phyloP scores from a whole-genome alignment of 2,113 vertebrate genomes.

The Leucopsar rothschildi region DNA sequence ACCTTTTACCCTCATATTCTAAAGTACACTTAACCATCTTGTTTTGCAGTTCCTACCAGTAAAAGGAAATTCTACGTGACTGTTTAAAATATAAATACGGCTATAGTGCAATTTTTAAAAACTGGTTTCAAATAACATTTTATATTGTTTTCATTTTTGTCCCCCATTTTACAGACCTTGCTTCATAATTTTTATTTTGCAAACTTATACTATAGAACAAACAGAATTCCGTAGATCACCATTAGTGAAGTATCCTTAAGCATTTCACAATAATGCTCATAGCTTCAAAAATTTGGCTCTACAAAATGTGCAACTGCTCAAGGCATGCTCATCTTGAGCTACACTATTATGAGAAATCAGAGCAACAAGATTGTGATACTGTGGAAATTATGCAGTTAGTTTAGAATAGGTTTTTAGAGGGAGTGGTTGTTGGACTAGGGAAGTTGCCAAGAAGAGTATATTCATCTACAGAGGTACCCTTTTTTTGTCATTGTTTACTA shows the following conservation, averaged over 20 bases:
- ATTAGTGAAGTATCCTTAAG: background rate
- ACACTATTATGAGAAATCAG: background rate
- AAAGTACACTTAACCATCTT: background rate
- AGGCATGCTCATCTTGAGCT: background rate
- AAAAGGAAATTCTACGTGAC: no score
- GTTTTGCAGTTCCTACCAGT: background rate
- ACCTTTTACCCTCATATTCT: background rate
- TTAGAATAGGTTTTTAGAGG: background rate
- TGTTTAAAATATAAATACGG: background rate
- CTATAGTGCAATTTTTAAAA: background rate
- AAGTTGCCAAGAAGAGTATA: background rate
- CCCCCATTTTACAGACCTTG: background rate
- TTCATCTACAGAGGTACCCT: background rate
- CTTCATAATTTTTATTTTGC: background rate
- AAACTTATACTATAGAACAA: background rate
- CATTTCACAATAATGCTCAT: background rate
- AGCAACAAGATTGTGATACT: background rate
- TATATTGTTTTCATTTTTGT: background rate
- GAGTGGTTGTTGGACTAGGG: background rate
- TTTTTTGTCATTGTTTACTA: background rate
- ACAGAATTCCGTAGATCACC: background rate
- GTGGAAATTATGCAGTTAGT: background rate
- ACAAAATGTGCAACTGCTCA: background rate
- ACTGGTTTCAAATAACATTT: background rate
- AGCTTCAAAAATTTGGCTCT: background rate